Conservation (phyloP, 2,888 invertebrate species). For the Cephus nigrinus region DNA sequence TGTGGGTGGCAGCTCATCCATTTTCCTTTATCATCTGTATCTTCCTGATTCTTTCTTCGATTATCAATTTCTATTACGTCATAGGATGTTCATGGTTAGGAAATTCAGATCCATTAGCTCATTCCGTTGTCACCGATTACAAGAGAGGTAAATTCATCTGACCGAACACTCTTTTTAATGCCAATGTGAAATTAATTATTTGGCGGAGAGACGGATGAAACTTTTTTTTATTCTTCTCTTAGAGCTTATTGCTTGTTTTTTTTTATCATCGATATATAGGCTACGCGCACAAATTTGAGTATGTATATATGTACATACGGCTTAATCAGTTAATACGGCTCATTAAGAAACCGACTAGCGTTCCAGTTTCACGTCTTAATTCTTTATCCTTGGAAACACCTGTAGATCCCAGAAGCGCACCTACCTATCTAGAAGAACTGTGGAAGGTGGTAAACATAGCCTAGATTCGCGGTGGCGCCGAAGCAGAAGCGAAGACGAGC, state of each 20-base stretch:
- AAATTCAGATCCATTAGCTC: not conserved
- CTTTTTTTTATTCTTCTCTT: not conserved
- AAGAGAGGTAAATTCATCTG: not conserved
- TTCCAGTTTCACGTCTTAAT: not conserved
- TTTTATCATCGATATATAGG: not conserved
- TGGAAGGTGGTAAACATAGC: conserved; percentile 52
- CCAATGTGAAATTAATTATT: not conserved
- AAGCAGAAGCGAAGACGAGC: conserved; percentile 28
- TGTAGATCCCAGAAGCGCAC: not conserved
- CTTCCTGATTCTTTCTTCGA: not conserved
- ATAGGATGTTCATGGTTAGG: not conserved
- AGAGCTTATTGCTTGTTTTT: not conserved
- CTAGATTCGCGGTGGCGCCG: conserved; percentile 42
- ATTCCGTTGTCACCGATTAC: not conserved
- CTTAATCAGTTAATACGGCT: not conserved
- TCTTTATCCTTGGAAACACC: not conserved
- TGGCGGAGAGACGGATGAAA: not conserved
- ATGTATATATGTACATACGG: not conserved
- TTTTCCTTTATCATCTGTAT: not conserved
- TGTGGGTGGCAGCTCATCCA: not conserved
- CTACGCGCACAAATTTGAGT: not conserved
- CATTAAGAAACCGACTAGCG: not conserved
- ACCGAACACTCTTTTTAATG: not conserved
- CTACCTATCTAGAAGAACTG: conserved; percentile 18
- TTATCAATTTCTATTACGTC: not conserved